phyloP scores from a whole-genome alignment of 2,888 invertebrate species.

The Hipparchia semele region DNA sequence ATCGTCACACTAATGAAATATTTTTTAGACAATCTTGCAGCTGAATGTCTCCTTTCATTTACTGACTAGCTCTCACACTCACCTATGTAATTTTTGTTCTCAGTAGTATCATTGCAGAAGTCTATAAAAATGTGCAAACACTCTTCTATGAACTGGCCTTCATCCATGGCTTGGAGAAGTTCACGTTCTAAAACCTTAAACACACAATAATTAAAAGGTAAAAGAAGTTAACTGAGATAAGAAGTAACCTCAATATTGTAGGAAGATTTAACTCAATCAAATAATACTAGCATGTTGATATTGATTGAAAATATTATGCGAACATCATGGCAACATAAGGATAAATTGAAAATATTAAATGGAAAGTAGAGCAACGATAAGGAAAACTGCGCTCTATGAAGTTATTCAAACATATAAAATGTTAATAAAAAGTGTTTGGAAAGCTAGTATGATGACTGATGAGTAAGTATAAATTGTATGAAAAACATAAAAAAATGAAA shows the following conservation, averaged over 20 bases:
- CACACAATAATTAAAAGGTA: background rate
- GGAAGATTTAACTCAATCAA: background rate
- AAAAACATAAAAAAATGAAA: no score
- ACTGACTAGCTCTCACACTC: slow-evolving; percentile 43
- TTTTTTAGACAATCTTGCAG: no score
- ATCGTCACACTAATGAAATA: no score
- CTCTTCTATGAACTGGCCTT: slow-evolving; percentile 61
- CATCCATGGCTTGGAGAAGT: slow-evolving; percentile 58
- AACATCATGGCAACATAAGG: background rate
- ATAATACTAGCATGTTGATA: background rate
- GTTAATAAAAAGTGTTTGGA: background rate
- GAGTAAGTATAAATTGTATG: no score
- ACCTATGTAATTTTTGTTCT: slow-evolving; percentile 61
- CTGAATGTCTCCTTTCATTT: no score
- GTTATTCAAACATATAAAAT: background rate
- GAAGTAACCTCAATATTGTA: background rate
- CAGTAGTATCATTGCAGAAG: slow-evolving; percentile 62
- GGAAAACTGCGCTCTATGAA: background rate
- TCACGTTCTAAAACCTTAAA: slow-evolving; percentile 64
- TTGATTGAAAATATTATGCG: background rate
- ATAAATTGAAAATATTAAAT: slow-evolving; percentile 1
- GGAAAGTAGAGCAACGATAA: slow-evolving; percentile 18
- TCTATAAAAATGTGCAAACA: slow-evolving; percentile 67
- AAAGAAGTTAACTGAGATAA: background rate
- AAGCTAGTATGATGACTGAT: no score